Conservation (phyloP, 2,888 invertebrate species). For the Resseliella maxima region DNA sequence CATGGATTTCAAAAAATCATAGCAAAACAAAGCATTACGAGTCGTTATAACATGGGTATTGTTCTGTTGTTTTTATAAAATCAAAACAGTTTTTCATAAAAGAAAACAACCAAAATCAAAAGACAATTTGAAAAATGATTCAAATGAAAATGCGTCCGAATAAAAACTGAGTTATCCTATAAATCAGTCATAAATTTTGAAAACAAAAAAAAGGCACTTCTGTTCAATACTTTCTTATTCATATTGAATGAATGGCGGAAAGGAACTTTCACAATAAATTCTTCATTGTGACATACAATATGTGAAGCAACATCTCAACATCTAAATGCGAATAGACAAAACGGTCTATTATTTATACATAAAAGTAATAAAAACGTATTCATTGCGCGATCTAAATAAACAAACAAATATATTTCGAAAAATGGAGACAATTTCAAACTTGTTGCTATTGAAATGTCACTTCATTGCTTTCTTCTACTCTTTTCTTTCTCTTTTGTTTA, state of each 20-base stretch:
- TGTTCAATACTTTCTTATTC: constrained; percentile 35
- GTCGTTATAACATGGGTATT: background rate
- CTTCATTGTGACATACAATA: constrained; percentile 47
- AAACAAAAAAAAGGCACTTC: constrained; percentile 2
- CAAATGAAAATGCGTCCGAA: background rate
- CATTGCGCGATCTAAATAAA: constrained; percentile 15
- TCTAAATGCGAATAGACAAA: constrained; percentile 32
- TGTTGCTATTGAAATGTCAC: constrained; percentile 47
- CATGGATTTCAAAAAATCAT: background rate
- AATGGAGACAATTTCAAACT: background rate
- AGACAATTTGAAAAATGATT: constrained; percentile 45
- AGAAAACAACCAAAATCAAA: constrained; percentile 29
- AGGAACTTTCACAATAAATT: constrained; percentile 53
- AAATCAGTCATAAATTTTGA: background rate
- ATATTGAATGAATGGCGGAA: background rate
- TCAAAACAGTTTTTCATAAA: constrained; percentile 44
- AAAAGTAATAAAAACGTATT: constrained; percentile 7
- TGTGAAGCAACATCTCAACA: constrained; percentile 6
- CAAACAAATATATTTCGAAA: background rate
- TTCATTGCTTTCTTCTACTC: constrained; percentile 37
- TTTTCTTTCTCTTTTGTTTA: constrained; percentile 22
- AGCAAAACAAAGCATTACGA: background rate
- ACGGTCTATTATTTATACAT: constrained; percentile 42
- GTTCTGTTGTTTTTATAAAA: constrained; percentile 21
- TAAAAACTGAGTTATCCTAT: constrained; percentile 15